A percentile compares a stretch with the other conserved stretches of the same genome.
These are phyloP conservation scores for Erebia epiphron DNA, from an alignment of 2,888 invertebrate genomes.

Conservation along the genomic window DNA sequence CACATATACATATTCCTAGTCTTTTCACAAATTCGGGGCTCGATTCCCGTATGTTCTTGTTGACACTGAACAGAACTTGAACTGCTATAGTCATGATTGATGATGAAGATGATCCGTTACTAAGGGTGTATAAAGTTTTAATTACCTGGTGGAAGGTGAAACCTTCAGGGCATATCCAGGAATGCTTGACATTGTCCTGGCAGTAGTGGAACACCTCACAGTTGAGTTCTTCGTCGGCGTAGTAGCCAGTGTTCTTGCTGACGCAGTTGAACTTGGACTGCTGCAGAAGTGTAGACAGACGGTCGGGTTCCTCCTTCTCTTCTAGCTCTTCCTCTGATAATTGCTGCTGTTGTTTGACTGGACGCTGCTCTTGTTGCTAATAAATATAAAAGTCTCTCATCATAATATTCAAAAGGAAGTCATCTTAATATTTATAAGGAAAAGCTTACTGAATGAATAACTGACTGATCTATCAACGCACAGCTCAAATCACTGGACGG, in stretches of 20 bases:
- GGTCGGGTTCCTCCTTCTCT: conserved; percentile 93
- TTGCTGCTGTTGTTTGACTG: conserved; percentile 56
- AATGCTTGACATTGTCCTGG: conserved; percentile 94
- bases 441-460: no score
- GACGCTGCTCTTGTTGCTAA: conserved; percentile 62
- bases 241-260: conserved; percentile 93
- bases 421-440: background rate
- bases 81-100: no score
- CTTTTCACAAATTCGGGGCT: no score
- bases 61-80: no score
- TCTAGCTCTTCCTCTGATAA: conserved; percentile 81
- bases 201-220: conserved; percentile 98
- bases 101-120: background rate
- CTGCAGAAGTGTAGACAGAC: conserved; percentile 89
- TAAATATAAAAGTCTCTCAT: background rate
- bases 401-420: no score
- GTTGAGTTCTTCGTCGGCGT: conserved; percentile 93
- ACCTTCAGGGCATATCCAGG: conserved; percentile 96
- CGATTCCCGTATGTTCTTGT: no score
- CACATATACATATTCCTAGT: no score
- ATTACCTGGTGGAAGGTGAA: conserved; percentile 93
- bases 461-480: no score
- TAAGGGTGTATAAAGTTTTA: background rate
- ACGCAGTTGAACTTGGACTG: conserved; percentile 93
- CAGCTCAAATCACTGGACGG: no score